A percentile compares a stretch with the other conserved stretches of the same genome.
Conservation (phyloP, 2,888 invertebrate species). For the Caenorhabditis zanzibari region DNA sequence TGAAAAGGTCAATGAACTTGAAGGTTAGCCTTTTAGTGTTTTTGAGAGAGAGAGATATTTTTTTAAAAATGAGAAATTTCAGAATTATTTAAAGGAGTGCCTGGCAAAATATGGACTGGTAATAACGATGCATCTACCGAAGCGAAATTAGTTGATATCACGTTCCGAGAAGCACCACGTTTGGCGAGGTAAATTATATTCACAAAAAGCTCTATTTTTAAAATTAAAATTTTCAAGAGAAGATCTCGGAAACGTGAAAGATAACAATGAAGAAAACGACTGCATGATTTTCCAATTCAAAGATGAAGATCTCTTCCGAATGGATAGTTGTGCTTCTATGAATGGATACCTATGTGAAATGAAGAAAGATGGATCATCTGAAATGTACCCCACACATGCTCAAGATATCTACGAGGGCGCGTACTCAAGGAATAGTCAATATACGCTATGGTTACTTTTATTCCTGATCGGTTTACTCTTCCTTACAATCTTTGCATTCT, state of each 20-base stretch:
- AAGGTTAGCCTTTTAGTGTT: neutral
- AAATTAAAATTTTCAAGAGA: neutral
- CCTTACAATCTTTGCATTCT: conserved; percentile 32
- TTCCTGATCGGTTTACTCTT: conserved; percentile 57
- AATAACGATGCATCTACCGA: conserved; percentile 67
- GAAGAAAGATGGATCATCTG: conserved; percentile 47
- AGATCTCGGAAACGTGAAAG: neutral
- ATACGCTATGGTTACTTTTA: conserved; percentile 44
- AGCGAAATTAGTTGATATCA: conserved; percentile 49
- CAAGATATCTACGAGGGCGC: conserved; percentile 40
- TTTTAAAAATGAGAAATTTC: neutral
- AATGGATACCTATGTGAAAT: conserved; percentile 58
- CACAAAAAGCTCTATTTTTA: neutral
- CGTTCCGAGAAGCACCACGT: conserved; percentile 17
- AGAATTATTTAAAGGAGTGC: conserved; percentile 33
- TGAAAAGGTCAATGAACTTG: conserved; percentile 22
- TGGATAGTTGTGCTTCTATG: conserved; percentile 39
- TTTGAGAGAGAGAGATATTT: neutral
- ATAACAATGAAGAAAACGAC: conserved; percentile 64
- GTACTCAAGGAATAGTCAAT: conserved; percentile 1
- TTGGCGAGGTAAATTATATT: conserved; percentile 15
- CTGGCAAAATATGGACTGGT: conserved; percentile 65
- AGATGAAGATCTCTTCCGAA: conserved; percentile 23
- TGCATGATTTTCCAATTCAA: conserved; percentile 52
- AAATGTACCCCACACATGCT: conserved; percentile 7